Conservation (phyloP, 2,113 vertebrate species). For the Trematomus loennbergii region DNA sequence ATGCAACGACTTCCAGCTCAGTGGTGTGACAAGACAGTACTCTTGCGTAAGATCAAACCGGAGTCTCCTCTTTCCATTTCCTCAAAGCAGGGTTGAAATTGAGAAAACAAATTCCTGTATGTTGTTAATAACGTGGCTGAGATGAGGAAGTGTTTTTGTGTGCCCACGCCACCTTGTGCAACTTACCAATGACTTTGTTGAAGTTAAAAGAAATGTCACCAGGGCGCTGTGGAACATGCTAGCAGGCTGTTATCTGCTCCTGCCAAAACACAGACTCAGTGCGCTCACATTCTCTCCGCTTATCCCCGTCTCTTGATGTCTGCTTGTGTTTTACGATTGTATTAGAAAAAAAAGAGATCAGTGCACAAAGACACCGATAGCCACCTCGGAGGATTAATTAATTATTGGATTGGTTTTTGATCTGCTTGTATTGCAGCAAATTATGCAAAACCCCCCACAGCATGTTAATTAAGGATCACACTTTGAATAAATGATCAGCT, state of each 20-base stretch:
- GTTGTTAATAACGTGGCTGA: constrained; percentile 2
- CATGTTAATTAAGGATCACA: constrained; percentile 63
- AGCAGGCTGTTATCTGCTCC: not conserved
- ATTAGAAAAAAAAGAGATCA: constrained; percentile 17
- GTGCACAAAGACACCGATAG: constrained; percentile 34
- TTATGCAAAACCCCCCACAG: constrained; percentile 57
- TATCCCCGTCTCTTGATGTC: not conserved
- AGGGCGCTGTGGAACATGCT: constrained; percentile 2
- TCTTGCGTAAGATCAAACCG: constrained; percentile 33
- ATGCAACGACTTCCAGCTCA: not conserved
- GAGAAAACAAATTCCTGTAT: constrained; percentile 45
- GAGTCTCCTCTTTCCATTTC: constrained; percentile 48
- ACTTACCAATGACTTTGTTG: not conserved
- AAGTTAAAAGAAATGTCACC: constrained; percentile 14
- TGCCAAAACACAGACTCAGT: not conserved
- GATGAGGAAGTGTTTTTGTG: constrained; percentile 49
- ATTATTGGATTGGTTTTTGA: constrained; percentile 63
- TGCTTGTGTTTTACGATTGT: not conserved
- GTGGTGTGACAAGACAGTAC: constrained; percentile 1
- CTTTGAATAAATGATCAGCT: constrained; percentile 62
- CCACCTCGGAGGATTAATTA: constrained; percentile 60
- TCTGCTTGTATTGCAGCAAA: constrained; percentile 55
- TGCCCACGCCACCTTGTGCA: constrained; percentile 21
- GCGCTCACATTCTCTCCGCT: not conserved
- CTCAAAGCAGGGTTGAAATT: constrained; percentile 42